A percentile compares a stretch with the other conserved stretches of the same genome.
Conservation (phyloP, 2,888 invertebrate genomes). For the Julus scandinavius region DNA sequence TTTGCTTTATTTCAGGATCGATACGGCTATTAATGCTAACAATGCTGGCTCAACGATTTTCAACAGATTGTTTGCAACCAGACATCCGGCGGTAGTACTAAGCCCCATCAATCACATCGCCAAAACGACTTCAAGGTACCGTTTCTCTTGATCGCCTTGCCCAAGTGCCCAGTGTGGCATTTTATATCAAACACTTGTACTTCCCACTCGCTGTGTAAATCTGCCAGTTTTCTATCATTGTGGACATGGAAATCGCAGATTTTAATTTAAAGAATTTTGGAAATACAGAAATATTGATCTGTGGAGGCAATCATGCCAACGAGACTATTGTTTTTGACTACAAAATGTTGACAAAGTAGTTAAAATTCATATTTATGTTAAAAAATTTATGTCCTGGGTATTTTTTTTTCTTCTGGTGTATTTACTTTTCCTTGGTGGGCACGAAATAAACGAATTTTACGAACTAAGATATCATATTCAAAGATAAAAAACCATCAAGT, state of each 20-base stretch:
- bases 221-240: not conserved
- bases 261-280: not conserved
- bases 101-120: not conserved
- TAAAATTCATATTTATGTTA: not conserved
- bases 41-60: not conserved
- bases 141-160: not conserved
- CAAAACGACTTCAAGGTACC: constrained; percentile 7
- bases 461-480: not conserved
- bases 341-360: not conserved
- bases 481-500: not conserved
- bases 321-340: not conserved
- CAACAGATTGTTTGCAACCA: not conserved
- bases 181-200: not conserved
- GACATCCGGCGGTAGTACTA: not conserved
- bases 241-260: not conserved
- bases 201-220: not conserved
- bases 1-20: constrained; percentile 9
- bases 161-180: not conserved
- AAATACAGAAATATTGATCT: not conserved
- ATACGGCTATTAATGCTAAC: not conserved
- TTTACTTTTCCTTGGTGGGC: not conserved
- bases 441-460: constrained; percentile 12
- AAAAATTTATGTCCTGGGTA: not conserved
- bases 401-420: not conserved
- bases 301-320: not conserved